Base-by-base conservation (phyloP, 2,888 invertebrate genomes). In the Eupithecia tripunctaria region DNA sequence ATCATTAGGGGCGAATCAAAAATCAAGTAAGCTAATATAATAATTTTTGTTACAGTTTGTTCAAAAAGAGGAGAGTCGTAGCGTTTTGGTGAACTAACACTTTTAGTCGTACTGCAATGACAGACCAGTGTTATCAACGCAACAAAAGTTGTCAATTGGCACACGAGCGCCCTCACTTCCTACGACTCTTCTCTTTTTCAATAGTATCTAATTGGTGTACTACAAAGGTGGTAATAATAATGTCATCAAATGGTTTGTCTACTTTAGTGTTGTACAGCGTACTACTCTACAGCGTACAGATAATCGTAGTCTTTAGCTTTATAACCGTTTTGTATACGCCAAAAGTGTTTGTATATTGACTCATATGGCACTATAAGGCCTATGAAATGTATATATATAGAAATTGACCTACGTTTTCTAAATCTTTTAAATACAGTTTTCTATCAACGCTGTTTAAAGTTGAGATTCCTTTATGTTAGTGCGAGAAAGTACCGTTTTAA, bases 251-350 rank as follows among this genome's bases (percentile, higher is more conserved):
- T 43, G 7, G 5, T 43, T 43, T 18, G 15, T 43, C 7, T 43
- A 43, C 7, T n/a, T n/a, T 43, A n/a, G 43, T 43, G 41, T 41
- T 15, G 38, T 15, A 41, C 41, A 36, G 36, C 36, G 36, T 38
- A 38, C 43, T n/a, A 43, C 43, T 14, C 43, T n/a, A 43, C 43
- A 43, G 43, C n/a, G 43, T 8, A 7, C 18, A 43, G 4, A 43
- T 5, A 43, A n/a, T 43, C 18, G 14, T 38, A 18, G 43, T 43
- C 43, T 43, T n/a, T 43, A 43, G 43, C 43, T 29, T 60, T 60
- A 15, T 29, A 29, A 60, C 27, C 7, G 60, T 65, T 70, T 70
- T 59, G 70, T 70, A 71, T 71, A 71, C 65, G 60, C 59, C 32
- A 43, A 59, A 64, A 65, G 65, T 64, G 64, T 43, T 43, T 18